Conservation (phyloP, 1,140 invertebrate species). For the Hyposmocoma kahamanoa region DNA sequence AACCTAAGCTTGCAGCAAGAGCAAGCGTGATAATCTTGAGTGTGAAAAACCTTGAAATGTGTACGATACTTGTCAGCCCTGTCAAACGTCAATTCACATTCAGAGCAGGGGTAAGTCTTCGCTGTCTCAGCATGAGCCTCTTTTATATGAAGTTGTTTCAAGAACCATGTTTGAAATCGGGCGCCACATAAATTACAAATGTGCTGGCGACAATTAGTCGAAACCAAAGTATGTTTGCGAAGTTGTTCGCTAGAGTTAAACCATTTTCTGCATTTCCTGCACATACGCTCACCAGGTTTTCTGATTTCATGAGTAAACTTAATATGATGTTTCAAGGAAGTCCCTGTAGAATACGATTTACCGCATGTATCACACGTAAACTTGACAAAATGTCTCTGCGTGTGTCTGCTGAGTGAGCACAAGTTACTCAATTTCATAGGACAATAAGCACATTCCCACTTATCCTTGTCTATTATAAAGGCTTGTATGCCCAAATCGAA, state of each 20-base stretch:
- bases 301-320: background rate
- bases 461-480: conserved; percentile 37
- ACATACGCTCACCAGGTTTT: background rate
- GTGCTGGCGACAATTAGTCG: conserved; percentile 2
- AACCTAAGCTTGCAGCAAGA: conserved; percentile 21
- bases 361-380: conserved; percentile 53
- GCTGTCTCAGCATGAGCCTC: background rate
- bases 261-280: background rate
- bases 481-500: conserved; percentile 40
- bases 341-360: conserved; percentile 12
- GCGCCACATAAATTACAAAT: conserved; percentile 9
- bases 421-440: conserved; percentile 30
- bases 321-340: background rate
- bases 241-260: background rate
- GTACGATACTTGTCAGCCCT: conserved; percentile 9
- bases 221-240: conserved; percentile 1
- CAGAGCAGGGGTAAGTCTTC: conserved; percentile 17
- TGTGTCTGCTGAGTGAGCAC: conserved; percentile 40
- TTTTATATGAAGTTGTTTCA: conserved; percentile 7
- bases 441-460: conserved; percentile 38
- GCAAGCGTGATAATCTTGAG: conserved; percentile 17
- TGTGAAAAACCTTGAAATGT: conserved; percentile 27
- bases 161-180: conserved; percentile 5
- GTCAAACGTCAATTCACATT: conserved; percentile 19
- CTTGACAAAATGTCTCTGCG: conserved; percentile 41